These are phyloP conservation scores for Xylota sylvarum DNA, from an alignment of 2,888 invertebrate genomes.

Conservation along the genomic window DNA sequence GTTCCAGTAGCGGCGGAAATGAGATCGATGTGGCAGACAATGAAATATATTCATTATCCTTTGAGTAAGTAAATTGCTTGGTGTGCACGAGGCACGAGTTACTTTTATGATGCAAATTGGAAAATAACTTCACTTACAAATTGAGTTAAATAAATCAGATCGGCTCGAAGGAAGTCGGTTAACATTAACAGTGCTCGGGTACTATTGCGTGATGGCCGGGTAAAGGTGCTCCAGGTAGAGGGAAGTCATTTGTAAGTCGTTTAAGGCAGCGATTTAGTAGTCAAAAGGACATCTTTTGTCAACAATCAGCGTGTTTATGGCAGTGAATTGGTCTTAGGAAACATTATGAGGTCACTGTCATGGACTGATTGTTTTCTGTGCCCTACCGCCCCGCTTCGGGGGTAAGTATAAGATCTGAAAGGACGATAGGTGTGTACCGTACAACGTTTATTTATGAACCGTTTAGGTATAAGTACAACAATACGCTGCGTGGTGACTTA, in stretches of 20 bases:
- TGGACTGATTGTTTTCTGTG: not conserved
- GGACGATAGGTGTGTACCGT: no score
- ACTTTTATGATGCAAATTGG: conserved; percentile 72
- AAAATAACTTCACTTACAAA: conserved; percentile 73
- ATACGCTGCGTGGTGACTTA: no score
- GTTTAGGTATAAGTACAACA: no score
- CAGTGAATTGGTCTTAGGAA: not conserved
- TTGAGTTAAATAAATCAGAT: conserved; percentile 61
- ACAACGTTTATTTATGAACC: no score
- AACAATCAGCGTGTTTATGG: not conserved
- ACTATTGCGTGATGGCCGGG: not conserved
- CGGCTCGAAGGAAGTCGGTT: conserved; percentile 17
- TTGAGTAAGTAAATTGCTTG: conserved; percentile 68
- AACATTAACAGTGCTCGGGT: not conserved
- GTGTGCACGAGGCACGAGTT: conserved; percentile 47
- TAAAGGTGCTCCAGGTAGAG: not conserved
- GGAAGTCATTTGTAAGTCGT: conserved; percentile 15
- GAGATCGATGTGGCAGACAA: conserved; percentile 76
- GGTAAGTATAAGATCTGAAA: no score
- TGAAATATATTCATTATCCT: conserved; percentile 73
- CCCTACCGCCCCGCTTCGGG: no score
- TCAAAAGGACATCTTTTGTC: conserved; percentile 4
- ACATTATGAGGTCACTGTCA: not conserved
- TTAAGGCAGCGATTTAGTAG: not conserved
- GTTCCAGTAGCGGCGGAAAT: conserved; percentile 58